These are phyloP conservation scores for Cybosia mesomella DNA, from an alignment of 2,888 invertebrate species.

Conservation along the genomic window DNA sequence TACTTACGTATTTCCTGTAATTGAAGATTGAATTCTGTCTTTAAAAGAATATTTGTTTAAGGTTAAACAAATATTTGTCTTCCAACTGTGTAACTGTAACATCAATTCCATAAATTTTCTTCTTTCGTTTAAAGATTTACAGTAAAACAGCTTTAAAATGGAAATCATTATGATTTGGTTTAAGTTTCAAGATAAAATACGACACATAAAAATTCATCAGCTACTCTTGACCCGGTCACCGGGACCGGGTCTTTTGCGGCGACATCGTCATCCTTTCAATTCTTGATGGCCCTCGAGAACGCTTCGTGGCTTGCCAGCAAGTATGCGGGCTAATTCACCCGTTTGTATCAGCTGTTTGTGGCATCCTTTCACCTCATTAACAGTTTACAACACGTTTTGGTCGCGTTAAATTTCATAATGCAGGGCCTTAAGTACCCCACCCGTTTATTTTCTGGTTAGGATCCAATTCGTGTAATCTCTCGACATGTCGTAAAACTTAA, in stretches of 20 bases:
- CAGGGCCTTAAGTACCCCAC: constrained; percentile 27
- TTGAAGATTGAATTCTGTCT: constrained; percentile 2
- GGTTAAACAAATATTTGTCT: not conserved
- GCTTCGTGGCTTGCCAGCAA: constrained; percentile 62
- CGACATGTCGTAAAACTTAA: constrained; percentile 14
- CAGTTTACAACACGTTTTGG: constrained; percentile 52
- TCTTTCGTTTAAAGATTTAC: not conserved
- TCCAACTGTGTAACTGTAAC: not conserved
- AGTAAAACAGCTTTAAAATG: constrained; percentile 11
- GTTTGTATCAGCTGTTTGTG: constrained; percentile 67
- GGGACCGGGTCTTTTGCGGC: constrained; percentile 59
- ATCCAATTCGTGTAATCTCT: constrained; percentile 13
- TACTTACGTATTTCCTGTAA: constrained; percentile 8
- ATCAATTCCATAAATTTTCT: not conserved
- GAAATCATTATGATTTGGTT: constrained; percentile 19
- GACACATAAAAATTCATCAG: constrained; percentile 55
- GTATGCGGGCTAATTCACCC: constrained; percentile 66
- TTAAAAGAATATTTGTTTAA: not conserved
- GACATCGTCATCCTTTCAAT: constrained; percentile 67
- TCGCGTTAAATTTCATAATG: constrained; percentile 49
- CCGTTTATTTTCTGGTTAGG: constrained; percentile 33
- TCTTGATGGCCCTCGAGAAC: constrained; percentile 65
- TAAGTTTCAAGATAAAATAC: constrained; percentile 39
- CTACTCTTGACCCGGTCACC: constrained; percentile 59
- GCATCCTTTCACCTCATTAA: constrained; percentile 62